Percentiles rank a stretch among this genome's conserved stretches.
Conservation (phyloP, 2,797 vertebrate genomes). For the Philypnodon macrostomus region DNA sequence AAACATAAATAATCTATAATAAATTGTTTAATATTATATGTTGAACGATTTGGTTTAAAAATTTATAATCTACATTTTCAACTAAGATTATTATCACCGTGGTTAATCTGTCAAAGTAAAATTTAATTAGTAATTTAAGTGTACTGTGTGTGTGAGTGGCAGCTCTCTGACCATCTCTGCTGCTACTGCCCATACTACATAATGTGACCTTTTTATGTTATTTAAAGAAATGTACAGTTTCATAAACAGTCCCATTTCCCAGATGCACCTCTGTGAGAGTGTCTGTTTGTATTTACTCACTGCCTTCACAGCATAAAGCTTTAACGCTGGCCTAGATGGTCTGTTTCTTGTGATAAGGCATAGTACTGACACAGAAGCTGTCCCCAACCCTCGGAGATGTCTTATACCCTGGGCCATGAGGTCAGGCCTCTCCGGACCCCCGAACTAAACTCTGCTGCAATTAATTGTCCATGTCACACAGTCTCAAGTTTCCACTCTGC, state of each 20-base stretch:
- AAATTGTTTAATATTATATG: too few species aligned
- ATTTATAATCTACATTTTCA: too few species aligned
- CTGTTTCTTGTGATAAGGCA: conserved; percentile 17
- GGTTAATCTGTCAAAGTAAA: not conserved
- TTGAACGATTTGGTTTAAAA: too few species aligned
- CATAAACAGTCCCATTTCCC: not conserved
- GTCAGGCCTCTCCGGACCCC: conserved; percentile 44
- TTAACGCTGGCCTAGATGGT: conserved; percentile 24
- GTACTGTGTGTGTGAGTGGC: not conserved
- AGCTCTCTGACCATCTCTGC: conserved; percentile 1
- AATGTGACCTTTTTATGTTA: conserved; percentile 2
- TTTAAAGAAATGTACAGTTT: not conserved
- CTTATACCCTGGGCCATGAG: conserved; percentile 18
- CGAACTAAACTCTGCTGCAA: conserved; percentile 41
- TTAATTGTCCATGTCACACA: conserved; percentile 66
- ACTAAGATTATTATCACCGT: not conserved
- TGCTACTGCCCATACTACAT: conserved; percentile 9
- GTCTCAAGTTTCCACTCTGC: conserved; percentile 45
- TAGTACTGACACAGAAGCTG: conserved; percentile 29
- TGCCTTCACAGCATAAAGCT: conserved; percentile 8
- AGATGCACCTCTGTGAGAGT: conserved; percentile 16
- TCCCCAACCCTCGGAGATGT: conserved; percentile 37
- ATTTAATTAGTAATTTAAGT: conserved; percentile 15
- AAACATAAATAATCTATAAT: too few species aligned
- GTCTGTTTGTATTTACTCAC: conserved; percentile 23